Percentiles rank a stretch among this genome's conserved stretches.
phyloP scores from a whole-genome alignment of 1,140 invertebrate genomes.

The Conus betulinus region DNA sequence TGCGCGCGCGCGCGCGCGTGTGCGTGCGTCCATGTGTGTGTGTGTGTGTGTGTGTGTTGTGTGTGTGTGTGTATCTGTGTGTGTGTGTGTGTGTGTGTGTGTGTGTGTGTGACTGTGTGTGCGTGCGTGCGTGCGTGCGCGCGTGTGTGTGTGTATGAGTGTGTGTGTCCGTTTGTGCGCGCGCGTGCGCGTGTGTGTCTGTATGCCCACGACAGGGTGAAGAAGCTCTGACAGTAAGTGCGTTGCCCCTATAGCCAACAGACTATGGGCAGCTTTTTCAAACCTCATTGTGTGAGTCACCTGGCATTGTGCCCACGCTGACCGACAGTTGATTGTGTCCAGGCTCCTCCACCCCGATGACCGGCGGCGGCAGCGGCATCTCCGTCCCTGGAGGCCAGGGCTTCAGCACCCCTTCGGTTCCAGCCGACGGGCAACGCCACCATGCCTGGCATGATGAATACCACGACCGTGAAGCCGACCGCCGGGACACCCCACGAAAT shows the following conservation, averaged over 20 bases:
- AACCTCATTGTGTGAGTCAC: too few species aligned
- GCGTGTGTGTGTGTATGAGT: too few species aligned
- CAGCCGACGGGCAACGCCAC: background rate
- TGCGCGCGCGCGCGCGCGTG: too few species aligned
- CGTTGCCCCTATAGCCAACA: too few species aligned
- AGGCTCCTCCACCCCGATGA: background rate
- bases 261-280: too few species aligned
- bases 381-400: background rate
- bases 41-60: background rate
- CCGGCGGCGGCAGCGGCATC: background rate
- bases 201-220: too few species aligned
- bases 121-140: background rate
- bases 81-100: conserved; percentile 7
- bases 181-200: background rate
- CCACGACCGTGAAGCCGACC: background rate
- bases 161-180: too few species aligned
- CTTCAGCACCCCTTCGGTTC: background rate
- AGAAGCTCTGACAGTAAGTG: too few species aligned
- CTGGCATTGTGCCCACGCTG: too few species aligned
- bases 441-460: background rate
- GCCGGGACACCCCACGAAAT: background rate
- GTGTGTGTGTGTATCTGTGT: background rate
- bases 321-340: too few species aligned
- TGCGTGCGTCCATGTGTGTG: background rate
- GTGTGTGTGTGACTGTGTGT: background rate